Evolutionary conservation across 2,888 invertebrate genomes (phyloP).

Genomic region (Xanthorhoe spadicearia): DNA sequence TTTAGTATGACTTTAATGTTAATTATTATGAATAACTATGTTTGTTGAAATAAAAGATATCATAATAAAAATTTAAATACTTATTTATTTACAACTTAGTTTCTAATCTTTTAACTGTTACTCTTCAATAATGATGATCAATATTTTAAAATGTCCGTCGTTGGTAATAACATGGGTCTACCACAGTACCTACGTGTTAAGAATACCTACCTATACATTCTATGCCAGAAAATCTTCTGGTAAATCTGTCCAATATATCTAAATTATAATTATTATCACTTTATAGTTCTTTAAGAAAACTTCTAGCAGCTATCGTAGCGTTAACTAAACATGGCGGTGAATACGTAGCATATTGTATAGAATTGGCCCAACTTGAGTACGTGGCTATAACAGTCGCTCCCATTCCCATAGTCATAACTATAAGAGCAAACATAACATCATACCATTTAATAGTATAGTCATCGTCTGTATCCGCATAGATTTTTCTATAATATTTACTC

Average conservation of each 20-base stretch:
- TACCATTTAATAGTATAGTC: slow-evolving; percentile 69
- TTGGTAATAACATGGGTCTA: too few relatives aligned
- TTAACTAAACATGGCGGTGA: slow-evolving; percentile 90
- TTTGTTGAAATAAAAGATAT: slow-evolving; percentile 60
- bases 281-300: slow-evolving; percentile 49
- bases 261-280: not conserved
- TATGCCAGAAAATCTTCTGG: too few relatives aligned
- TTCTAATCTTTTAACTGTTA: too few relatives aligned
- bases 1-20: slow-evolving; percentile 34
- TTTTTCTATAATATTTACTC: slow-evolving; percentile 43
- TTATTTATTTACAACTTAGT: too few relatives aligned
- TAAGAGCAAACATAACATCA: slow-evolving; percentile 82
- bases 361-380: slow-evolving; percentile 88
- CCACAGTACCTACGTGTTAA: too few relatives aligned
- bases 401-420: slow-evolving; percentile 86
- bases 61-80: slow-evolving; percentile 23
- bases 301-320: slow-evolving; percentile 77
- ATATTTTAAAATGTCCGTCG: too few relatives aligned
- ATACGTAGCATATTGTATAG: slow-evolving; percentile 86
- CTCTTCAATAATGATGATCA: too few relatives aligned
- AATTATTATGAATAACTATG: slow-evolving; percentile 39
- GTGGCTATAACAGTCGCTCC: slow-evolving; percentile 88
- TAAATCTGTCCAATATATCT: not conserved
- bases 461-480: slow-evolving; percentile 43
- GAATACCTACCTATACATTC: too few relatives aligned